Evolutionary conservation across 2,797 vertebrate genomes (phyloP), one percentile per base, ranked within the genome.

Genomic region (Rhynchonycteris naso): DNA sequence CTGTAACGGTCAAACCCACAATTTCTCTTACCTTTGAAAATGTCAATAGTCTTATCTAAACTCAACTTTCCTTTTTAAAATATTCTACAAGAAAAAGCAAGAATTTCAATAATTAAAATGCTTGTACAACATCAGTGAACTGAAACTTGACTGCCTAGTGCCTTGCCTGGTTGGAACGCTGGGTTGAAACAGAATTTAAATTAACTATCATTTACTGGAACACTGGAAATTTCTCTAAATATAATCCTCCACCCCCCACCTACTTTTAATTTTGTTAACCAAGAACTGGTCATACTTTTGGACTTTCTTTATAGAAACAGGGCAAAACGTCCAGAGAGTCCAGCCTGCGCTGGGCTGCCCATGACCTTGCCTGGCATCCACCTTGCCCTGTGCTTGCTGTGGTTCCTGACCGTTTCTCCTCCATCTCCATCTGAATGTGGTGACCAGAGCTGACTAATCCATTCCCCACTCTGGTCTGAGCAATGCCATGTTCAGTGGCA

Each of bases 181-280:
- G 38, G 26, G 19, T 4, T 69, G 50, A 47, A 56, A 69, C 7
- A 59, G 35, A 94, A 82, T 80, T 81, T 66, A 80, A 89, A 74
- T 63, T 72, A 94, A 80, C 12, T 81, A 80, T 58, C 78, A 65
- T 66, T 88, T 89, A 63, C 84, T n/a, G n/a, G n/a, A n/a, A n/a
- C 43, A 7, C 63, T 65, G 79, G 69, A 79, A 38, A 91, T 28
- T 68, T 95, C 79, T 85, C 61, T 92, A 75, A 72, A 80, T 12
- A 56, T 38, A 56, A 82, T 58, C 15, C 19, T 76, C 89, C 14
- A 47, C 54, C 15, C 15, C 19, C 68, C 11, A 16, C 5, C 35
- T 18, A 18, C 35, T 86, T 86, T 66, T 18, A 54, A 7, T 56
- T 54, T 75, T 76, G 13, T 68, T 79, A 69, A 35, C 59, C 16